Conservation (phyloP, 2,797 vertebrate genomes). For the Scleropages formosus region DNA sequence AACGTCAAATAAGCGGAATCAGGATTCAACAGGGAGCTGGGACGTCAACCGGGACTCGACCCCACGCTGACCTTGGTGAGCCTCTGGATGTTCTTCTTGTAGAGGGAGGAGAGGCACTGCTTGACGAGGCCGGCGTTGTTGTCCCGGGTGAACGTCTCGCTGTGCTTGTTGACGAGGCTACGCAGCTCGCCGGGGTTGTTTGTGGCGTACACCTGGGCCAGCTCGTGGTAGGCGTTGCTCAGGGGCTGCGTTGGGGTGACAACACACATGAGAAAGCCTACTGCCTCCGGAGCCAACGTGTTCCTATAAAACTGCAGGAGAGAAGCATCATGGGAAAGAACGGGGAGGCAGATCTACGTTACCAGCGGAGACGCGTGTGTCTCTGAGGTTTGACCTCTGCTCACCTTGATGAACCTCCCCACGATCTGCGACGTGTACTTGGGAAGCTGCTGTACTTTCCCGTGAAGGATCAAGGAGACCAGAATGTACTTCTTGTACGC, state of each 20-base stretch:
- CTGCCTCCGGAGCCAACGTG: too few relatives aligned
- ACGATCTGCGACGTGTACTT: slow-evolving; percentile 99
- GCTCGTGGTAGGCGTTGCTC: slow-evolving; percentile 96
- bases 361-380: too few relatives aligned
- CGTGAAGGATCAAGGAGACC: slow-evolving; percentile 97
- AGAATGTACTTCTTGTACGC: slow-evolving; percentile 99
- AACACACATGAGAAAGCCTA: background rate
- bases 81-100: slow-evolving; percentile 99
- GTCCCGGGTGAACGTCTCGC: slow-evolving; percentile 88
- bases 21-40: too few relatives aligned
- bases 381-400: slow-evolving; percentile 27
- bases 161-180: slow-evolving; percentile 89
- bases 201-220: slow-evolving; percentile 93
- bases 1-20: too few relatives aligned
- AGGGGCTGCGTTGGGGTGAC: slow-evolving; percentile 74
- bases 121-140: slow-evolving; percentile 97
- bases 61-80: slow-evolving; percentile 86
- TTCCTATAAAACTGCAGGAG: too few relatives aligned
- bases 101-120: slow-evolving; percentile 94
- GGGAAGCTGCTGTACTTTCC: slow-evolving; percentile 95
- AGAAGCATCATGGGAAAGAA: too few relatives aligned
- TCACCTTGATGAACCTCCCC: slow-evolving; percentile 97
- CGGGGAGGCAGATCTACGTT: too few relatives aligned
- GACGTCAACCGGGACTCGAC: too few relatives aligned
- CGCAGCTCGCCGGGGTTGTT: slow-evolving; percentile 95